Evolutionary conservation across 2,113 vertebrate genomes (phyloP), one percentile per base, ranked within the genome.

Genomic region (Anthoscopus minutus): DNA sequence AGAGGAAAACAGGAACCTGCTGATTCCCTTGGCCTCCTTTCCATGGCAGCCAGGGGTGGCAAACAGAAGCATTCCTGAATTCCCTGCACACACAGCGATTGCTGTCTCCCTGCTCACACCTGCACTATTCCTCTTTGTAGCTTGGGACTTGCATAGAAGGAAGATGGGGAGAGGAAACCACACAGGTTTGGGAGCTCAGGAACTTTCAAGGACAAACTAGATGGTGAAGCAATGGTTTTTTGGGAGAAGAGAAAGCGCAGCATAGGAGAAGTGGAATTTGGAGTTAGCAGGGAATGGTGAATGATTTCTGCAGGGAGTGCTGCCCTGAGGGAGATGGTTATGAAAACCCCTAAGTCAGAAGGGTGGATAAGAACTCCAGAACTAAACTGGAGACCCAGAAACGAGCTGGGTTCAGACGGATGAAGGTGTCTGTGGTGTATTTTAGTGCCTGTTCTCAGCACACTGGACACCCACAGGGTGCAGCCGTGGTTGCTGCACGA

Each of bases 1-100:
- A 87, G 89, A 80, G 94, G 86, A 64, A 92, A 94, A 61, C 57
- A 76, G 77, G 31, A 76, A 87, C 94, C 94, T 94, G 87, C 84
- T 57, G 89, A 61, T 89, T 87, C 61, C 81, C 73, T 74, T 78
- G 89, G 77, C 93, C 86, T 67, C 58, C 53, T 83, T 85, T 73
- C 35, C 27, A 20, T 2, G 45, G 0, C 33, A 31, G 64, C 4
- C 45, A 40, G 71, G 60, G 33, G n/a, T 25, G 64, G 77, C 51
- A 70, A 66, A 64, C 58, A 58, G 22, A 70, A 45, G 0, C 0
- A 0, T 27, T 3, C 57, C 64, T 28, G 44, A 67, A 31, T 80
- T 76, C 71, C 71, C 66, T 72, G 83, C 40, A 6, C 6, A 2
- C 30, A 2, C 9, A 30, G 91, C 24, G 70, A 2, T 77, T 54